A percentile compares a stretch with the other conserved stretches of the same genome.
Evolutionary conservation across 2,113 vertebrate genomes (phyloP).

Genomic region (Naja naja): DNA sequence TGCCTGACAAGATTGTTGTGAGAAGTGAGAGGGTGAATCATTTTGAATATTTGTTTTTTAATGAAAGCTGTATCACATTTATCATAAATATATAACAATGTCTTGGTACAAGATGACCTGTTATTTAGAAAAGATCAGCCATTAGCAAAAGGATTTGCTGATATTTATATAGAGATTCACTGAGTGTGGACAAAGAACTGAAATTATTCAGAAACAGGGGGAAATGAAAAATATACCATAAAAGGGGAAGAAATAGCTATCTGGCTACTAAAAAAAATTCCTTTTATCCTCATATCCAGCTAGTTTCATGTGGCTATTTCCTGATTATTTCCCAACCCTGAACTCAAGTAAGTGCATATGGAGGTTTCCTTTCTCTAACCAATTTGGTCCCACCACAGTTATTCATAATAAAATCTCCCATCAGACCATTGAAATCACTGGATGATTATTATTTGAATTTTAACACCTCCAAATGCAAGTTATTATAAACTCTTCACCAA

Average conservation of each 20-base stretch:
- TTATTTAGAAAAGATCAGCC: background rate
- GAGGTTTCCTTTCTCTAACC: background rate
- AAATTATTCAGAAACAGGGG: background rate
- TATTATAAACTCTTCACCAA: slow-evolving; percentile 49
- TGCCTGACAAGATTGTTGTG: background rate
- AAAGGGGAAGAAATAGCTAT: background rate
- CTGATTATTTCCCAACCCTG: background rate
- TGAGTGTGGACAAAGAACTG: background rate
- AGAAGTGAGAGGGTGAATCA: background rate
- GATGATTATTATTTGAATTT: slow-evolving; percentile 40
- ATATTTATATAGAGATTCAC: background rate
- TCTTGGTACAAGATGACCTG: background rate
- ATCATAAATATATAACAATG: background rate
- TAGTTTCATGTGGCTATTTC: slow-evolving; percentile 1
- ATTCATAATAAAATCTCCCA: slow-evolving; percentile 28
- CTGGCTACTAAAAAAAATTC: background rate
- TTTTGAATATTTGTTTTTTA: background rate
- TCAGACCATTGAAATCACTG: slow-evolving; percentile 23
- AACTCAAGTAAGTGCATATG: rapidly evolving
- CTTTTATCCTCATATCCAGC: background rate
- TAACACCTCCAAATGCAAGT: slow-evolving; percentile 44
- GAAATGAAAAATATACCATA: background rate
- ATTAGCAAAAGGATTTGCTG: background rate
- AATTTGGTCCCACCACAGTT: background rate
- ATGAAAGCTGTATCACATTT: background rate